These are phyloP conservation scores for Creontiades dilutus DNA, from an alignment of 2,888 invertebrate genomes.

Conservation along the genomic window DNA sequence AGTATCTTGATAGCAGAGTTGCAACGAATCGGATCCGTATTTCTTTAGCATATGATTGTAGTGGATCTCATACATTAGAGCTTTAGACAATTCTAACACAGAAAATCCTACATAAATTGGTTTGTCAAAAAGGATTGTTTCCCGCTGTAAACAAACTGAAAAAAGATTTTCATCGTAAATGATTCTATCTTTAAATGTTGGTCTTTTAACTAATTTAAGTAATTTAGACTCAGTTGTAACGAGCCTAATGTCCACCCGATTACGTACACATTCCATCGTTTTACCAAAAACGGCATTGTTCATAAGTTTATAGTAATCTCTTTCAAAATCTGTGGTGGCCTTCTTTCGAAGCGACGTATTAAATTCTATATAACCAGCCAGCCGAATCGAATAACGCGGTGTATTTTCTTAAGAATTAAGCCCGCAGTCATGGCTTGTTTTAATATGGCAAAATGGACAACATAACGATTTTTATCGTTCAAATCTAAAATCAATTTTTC, in stretches of 20 bases:
- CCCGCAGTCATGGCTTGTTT: too few relatives aligned
- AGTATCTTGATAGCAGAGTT: background rate
- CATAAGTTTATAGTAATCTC: constrained; percentile 6
- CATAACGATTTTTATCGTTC: too few relatives aligned
- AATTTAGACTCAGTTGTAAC: too few relatives aligned
- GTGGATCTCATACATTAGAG: background rate
- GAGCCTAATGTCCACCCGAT: background rate
- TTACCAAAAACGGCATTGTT: background rate
- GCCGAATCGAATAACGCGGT: too few relatives aligned
- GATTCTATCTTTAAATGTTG: constrained; percentile 18
- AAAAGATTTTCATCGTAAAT: constrained; percentile 8
- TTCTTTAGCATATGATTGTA: background rate
- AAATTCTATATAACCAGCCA: too few relatives aligned
- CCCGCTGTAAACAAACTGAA: background rate
- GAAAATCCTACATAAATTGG: too few relatives aligned
- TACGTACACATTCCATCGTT: background rate
- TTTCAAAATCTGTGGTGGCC: too few relatives aligned
- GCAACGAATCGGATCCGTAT: too few relatives aligned
- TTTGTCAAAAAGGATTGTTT: background rate
- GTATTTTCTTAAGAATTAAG: too few relatives aligned
- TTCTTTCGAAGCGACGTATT: too few relatives aligned
- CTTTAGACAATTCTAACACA: constrained; percentile 15
- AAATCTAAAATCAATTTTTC: background rate
- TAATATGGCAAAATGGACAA: too few relatives aligned
- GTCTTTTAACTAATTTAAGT: too few relatives aligned